phyloP scores from a whole-genome alignment of 1,140 invertebrate genomes.

The Marisa cornuarietis region DNA sequence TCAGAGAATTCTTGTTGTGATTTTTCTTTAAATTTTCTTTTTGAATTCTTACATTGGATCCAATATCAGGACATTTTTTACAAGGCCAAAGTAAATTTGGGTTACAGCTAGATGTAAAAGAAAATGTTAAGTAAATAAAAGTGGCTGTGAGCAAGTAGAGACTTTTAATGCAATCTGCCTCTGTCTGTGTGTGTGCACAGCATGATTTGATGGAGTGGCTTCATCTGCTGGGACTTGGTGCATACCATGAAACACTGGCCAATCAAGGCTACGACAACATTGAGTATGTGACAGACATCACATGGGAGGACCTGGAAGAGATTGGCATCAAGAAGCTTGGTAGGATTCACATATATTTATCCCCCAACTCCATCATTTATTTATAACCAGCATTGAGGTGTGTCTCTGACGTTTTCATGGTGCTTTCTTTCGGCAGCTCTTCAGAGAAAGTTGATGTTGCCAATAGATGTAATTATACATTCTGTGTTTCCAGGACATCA shows the following conservation, averaged over 20 bases:
- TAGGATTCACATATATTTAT: conserved; percentile 33
- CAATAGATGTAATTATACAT: neutral
- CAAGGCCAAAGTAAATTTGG: too few species aligned
- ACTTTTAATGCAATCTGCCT: neutral
- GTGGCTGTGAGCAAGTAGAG: neutral
- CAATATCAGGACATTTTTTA: too few species aligned
- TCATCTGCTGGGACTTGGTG: conserved; percentile 85
- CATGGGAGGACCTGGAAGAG: conserved; percentile 99
- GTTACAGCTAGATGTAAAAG: too few species aligned
- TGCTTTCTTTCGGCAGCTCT: neutral
- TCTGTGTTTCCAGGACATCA: conserved; percentile 90
- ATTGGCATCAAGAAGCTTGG: conserved; percentile 85
- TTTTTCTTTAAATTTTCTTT: too few species aligned
- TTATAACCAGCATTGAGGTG: too few species aligned
- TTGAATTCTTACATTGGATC: too few species aligned
- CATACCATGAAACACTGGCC: conserved; percentile 87
- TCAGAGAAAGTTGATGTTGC: neutral
- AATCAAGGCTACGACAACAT: conserved; percentile 94
- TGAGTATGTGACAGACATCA: conserved; percentile 84
- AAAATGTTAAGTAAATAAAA: neutral
- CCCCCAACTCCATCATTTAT: neutral
- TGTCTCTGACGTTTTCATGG: too few species aligned
- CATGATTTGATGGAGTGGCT: conserved; percentile 87
- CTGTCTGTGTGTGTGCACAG: conserved; percentile 39
- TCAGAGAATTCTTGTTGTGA: too few species aligned